Evolutionary conservation across 1,140 invertebrate genomes (phyloP).

Genomic region (Doryteuthis pealeii): DNA sequence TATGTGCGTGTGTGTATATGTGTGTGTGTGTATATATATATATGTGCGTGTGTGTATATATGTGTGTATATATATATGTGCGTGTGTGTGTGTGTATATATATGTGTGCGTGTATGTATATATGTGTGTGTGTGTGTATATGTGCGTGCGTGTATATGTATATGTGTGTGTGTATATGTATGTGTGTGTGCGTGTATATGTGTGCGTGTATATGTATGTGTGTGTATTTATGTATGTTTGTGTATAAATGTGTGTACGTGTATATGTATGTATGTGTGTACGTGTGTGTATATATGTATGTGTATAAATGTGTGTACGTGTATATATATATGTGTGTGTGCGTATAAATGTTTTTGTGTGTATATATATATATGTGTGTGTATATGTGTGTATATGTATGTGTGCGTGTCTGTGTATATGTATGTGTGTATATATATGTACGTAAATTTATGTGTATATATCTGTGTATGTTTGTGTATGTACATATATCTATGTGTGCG

Average conservation of each 20-base stretch:
- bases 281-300: too few species aligned
- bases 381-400: too few species aligned
- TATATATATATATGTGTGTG: too few species aligned
- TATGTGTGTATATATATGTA: background rate
- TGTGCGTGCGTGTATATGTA: slow-evolving; percentile 19
- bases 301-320: too few species aligned
- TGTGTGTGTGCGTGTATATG: slow-evolving; percentile 3
- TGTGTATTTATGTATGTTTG: background rate
- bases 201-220: background rate
- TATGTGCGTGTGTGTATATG: slow-evolving; percentile 20
- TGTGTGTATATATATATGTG: slow-evolving; percentile 23
- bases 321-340: background rate
- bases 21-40: slow-evolving; percentile 20
- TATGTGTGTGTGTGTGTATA: background rate
- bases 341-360: too few species aligned
- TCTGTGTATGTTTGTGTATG: background rate
- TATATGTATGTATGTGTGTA: background rate
- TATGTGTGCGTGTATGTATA: slow-evolving; percentile 15
- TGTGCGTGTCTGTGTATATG: background rate
- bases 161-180: slow-evolving; percentile 17
- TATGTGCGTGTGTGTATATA: slow-evolving; percentile 20
- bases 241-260: background rate
- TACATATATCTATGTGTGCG: background rate
- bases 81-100: slow-evolving; percentile 20
- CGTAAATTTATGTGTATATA: background rate